Percentiles rank a stretch among this genome's conserved stretches.
These are phyloP conservation scores for Halocynthia roretzi DNA, from an alignment of 23 tunicate species.

Conservation along the genomic window DNA sequence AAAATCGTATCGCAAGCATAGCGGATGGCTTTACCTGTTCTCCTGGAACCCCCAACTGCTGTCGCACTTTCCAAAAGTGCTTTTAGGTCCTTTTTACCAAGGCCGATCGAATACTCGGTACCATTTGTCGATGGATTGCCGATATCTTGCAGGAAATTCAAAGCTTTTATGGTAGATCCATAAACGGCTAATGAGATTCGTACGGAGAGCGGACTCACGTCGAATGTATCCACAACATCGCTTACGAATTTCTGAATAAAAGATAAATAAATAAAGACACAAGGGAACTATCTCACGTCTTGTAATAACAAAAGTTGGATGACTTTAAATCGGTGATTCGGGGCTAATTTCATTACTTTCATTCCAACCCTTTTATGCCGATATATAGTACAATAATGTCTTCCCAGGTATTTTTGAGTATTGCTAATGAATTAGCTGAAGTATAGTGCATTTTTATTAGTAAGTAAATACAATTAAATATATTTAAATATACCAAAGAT, in stretches of 20 bases:
- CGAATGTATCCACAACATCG: slow-evolving; percentile 3
- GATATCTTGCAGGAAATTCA: slow-evolving; percentile 5
- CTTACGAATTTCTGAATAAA: slow-evolving; percentile 4
- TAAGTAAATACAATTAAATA: not conserved
- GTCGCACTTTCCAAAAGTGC: not conserved
- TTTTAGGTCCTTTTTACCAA: slow-evolving; percentile 10
- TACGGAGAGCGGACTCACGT: slow-evolving; percentile 3
- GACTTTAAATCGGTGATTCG: no score
- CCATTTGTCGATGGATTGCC: not conserved
- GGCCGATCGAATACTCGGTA: not conserved
- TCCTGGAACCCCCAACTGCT: slow-evolving; percentile 8
- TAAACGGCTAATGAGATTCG: slow-evolving; percentile 15
- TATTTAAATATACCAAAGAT: not conserved
- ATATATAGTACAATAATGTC: no score
- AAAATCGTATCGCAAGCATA: slow-evolving; percentile 22
- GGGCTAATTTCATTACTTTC: no score
- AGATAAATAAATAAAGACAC: no score
- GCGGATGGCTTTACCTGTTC: slow-evolving; percentile 15
- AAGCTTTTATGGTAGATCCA: not conserved
- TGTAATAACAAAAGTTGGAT: no score
- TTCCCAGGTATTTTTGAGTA: no score
- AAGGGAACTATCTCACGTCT: no score
- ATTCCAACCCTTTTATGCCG: no score
- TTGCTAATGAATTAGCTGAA: no score
- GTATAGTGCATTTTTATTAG: no score